These are phyloP conservation scores for Drosophila oshimai DNA, from an alignment of 1,140 invertebrate genomes.

Conservation along the genomic window DNA sequence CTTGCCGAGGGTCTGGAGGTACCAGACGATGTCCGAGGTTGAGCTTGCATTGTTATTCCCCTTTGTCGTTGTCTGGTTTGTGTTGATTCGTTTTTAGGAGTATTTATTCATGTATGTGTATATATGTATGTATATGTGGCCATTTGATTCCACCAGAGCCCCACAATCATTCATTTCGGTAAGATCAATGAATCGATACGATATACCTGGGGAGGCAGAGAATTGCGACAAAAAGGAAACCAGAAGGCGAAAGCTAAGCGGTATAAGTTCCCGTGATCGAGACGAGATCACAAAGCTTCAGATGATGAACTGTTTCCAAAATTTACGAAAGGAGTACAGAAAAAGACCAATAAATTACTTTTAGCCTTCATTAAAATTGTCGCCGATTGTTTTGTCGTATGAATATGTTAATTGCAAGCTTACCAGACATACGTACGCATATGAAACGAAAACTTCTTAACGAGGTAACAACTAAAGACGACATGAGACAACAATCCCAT, in stretches of 20 bases:
- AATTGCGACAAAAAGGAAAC: conserved; percentile 63
- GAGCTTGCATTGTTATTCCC: conserved; percentile 67
- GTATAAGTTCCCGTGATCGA: conserved; percentile 12
- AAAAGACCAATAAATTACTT: conserved; percentile 56
- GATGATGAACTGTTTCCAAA: conserved; percentile 74
- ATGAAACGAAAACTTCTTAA: not conserved
- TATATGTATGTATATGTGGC: conserved; percentile 10
- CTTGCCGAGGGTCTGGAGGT: conserved; percentile 48
- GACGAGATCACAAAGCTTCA: conserved; percentile 13
- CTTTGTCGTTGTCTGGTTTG: conserved; percentile 25
- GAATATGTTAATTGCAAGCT: conserved; percentile 66
- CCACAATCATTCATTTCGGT: conserved; percentile 77
- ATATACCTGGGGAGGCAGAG: conserved; percentile 40
- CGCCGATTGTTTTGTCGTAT: conserved; percentile 64
- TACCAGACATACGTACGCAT: not conserved
- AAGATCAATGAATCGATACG: conserved; percentile 76
- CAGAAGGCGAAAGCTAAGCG: conserved; percentile 23
- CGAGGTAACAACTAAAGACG: not conserved
- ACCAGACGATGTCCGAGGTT: conserved; percentile 36
- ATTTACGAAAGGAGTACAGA: conserved; percentile 34
- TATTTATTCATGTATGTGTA: conserved; percentile 12
- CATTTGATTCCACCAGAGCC: conserved; percentile 52
- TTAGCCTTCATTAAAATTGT: conserved; percentile 69
- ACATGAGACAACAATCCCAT: too few species aligned
- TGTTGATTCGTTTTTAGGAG: conserved; percentile 25